Evolutionary conservation across 1,140 invertebrate species (phyloP), one percentile per base, ranked within the genome.

Genomic region (Manduca sexta): DNA sequence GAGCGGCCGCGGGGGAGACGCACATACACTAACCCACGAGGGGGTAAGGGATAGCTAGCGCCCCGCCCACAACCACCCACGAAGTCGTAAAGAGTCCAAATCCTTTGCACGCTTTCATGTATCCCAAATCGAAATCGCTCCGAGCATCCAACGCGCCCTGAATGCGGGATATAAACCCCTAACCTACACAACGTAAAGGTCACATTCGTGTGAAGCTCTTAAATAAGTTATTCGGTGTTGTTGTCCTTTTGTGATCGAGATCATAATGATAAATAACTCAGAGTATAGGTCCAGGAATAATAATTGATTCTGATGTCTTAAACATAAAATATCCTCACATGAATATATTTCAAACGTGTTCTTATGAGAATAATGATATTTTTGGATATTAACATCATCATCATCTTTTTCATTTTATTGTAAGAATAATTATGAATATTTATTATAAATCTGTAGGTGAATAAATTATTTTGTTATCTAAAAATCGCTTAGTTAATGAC

Each of bases 271-370:
- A 83, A 84, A 84, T 83, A 84, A 76, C 77, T 69, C 61, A 45
- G 62, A 69, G 72, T 56, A 76, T 81, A 81, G 74, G 60, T 75
- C 71, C 67, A 73, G 62, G 60, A 78, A 74, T 70, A 72, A 79
- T 80, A 80, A 82, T 80, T 75, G 74, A 77, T 75, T 80, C 74
- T 82, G 81, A 84, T 84, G 76, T 81, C 81, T 84, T 82, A 80
- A 84, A 77, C 69, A 74, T 63, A 60, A 65, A 69, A 78, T 67
- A 60, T 60, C 51, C 45, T 45, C 47, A 45, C 49, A 54, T 55
- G 46, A 50, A 48, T 50, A n/a, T n/a, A 52, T 57, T 49, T 44
- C 8, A 35, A 35, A 34, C 33, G 13, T 35, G 33, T 35, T 35
- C 13, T 35, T 26, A 26, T 2, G 21, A 26, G 21, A 26, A 26